These are phyloP conservation scores for Zenarchopterus dispar DNA, from an alignment of 2,797 vertebrate species.

Conservation along the genomic window DNA sequence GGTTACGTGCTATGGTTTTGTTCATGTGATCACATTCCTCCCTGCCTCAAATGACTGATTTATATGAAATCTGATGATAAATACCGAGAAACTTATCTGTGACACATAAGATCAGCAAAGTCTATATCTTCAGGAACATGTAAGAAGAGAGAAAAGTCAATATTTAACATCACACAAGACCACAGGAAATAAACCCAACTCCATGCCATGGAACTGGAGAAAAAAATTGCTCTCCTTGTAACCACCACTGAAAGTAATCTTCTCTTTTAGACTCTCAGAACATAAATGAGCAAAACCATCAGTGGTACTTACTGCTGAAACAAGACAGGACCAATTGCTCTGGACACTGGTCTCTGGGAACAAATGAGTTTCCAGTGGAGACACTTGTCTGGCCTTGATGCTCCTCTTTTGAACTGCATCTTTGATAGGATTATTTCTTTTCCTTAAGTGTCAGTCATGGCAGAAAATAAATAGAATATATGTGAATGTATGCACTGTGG, in stretches of 20 bases:
- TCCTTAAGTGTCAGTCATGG: neutral
- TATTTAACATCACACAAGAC: slow-evolving; percentile 25
- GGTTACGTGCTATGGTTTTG: slow-evolving; percentile 32
- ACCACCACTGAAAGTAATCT: slow-evolving; percentile 22
- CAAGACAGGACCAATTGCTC: slow-evolving; percentile 41
- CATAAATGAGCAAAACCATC: slow-evolving; percentile 35
- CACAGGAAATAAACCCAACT: slow-evolving; percentile 11
- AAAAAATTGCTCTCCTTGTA: slow-evolving; percentile 1
- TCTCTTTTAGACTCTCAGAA: slow-evolving; percentile 29
- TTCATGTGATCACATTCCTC: slow-evolving; percentile 26
- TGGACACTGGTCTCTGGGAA: slow-evolving; percentile 39
- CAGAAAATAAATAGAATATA: slow-evolving; percentile 10
- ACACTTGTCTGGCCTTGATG: slow-evolving; percentile 44
- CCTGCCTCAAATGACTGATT: slow-evolving; percentile 25
- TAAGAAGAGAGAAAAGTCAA: slow-evolving; percentile 3
- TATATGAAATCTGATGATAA: slow-evolving; percentile 21
- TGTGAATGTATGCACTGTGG: neutral
- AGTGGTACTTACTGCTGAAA: slow-evolving; percentile 30
- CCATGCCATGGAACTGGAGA: slow-evolving; percentile 5
- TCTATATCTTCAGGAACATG: slow-evolving; percentile 18
- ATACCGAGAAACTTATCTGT: slow-evolving; percentile 3
- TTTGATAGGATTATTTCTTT: slow-evolving; percentile 39
- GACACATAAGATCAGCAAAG: slow-evolving; percentile 19
- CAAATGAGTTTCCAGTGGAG: slow-evolving; percentile 64
- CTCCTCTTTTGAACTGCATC: slow-evolving; percentile 43